Conservation (phyloP, 2,888 invertebrate genomes). For the Calliphora vomitoria region DNA sequence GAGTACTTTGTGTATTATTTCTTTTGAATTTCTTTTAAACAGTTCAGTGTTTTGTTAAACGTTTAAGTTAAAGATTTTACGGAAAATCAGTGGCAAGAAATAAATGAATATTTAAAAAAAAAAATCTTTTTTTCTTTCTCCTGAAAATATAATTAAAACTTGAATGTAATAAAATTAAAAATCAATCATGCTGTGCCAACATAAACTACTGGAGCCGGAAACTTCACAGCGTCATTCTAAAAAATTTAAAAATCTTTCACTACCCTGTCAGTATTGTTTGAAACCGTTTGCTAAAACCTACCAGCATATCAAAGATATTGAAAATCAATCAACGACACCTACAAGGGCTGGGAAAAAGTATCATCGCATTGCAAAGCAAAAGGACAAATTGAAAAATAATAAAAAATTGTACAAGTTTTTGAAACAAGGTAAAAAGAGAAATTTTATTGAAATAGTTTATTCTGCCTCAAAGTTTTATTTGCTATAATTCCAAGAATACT, state of each 20-base stretch:
- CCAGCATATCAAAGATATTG: conserved; percentile 69
- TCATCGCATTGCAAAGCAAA: conserved; percentile 49
- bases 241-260: conserved; percentile 57
- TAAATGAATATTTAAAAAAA: not conserved
- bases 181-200: conserved; percentile 62
- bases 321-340: conserved; percentile 40
- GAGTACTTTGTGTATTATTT: not conserved
- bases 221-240: conserved; percentile 33
- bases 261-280: conserved; percentile 57
- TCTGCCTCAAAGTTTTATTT: too few relatives aligned
- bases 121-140: not conserved
- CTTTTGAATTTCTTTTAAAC: not conserved
- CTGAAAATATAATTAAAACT: not conserved
- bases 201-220: conserved; percentile 35
- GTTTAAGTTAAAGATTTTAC: conserved; percentile 2
- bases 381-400: conserved; percentile 60
- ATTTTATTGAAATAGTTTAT: too few relatives aligned
- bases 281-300: conserved; percentile 63
- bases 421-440: conserved; percentile 56
- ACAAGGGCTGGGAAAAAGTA: conserved; percentile 40
- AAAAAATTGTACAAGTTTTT: conserved; percentile 61
- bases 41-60: conserved; percentile 37
- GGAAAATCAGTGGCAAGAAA: not conserved
- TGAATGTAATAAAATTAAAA: not conserved
- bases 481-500: too few relatives aligned